A percentile compares a stretch with the other conserved stretches of the same genome.
Conservation (phyloP, 2,113 vertebrate species). For the Lycaon pictus region DNA sequence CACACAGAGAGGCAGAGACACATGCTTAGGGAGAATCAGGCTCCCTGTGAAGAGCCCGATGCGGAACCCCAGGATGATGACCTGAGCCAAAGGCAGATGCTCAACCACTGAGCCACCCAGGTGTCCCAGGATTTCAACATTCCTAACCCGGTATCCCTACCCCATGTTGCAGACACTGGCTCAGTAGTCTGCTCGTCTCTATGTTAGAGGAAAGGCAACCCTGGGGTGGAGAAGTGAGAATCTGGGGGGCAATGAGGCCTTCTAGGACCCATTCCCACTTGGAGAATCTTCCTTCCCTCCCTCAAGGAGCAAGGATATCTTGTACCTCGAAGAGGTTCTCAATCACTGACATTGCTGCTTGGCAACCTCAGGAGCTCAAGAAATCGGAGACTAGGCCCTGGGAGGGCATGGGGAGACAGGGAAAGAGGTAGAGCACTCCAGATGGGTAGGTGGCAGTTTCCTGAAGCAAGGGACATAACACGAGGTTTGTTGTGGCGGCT, state of each 20-base stretch:
- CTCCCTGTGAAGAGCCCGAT: too few relatives aligned
- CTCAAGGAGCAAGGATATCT: neutral
- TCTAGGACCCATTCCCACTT: neutral
- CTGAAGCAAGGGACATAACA: neutral
- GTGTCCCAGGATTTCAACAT: neutral
- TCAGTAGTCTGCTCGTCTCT: neutral
- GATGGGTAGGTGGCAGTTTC: too few relatives aligned
- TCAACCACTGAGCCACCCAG: too few relatives aligned
- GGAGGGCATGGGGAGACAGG: neutral
- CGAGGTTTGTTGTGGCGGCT: neutral
- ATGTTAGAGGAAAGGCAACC: neutral
- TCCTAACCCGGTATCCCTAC: too few relatives aligned
- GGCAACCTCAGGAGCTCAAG: neutral
- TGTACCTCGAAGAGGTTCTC: neutral
- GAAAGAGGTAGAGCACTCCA: neutral
- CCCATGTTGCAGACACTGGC: too few relatives aligned
- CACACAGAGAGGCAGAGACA: too few relatives aligned
- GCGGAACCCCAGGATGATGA: too few relatives aligned
- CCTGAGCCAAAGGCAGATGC: too few relatives aligned
- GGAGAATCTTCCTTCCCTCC: neutral
- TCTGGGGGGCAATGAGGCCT: neutral
- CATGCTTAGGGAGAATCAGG: too few relatives aligned
- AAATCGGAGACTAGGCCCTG: neutral
- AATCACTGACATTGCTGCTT: neutral
- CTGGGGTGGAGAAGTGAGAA: neutral